Evolutionary conservation across 2,797 vertebrate genomes (phyloP).

Genomic region (Hypotaenidia okinawae): DNA sequence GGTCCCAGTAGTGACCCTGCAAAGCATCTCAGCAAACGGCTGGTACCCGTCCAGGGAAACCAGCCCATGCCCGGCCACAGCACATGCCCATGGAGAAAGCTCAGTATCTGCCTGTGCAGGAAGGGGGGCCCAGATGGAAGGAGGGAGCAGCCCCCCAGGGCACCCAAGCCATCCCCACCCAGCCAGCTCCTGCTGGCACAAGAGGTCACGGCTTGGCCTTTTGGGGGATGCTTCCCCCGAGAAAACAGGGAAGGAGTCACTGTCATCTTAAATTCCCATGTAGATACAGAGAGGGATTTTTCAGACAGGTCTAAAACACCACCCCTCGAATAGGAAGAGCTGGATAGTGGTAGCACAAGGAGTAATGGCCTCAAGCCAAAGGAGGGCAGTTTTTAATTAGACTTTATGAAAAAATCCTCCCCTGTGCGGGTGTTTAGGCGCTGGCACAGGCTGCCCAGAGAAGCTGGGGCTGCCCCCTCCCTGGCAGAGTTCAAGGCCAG

Average conservation of each 20-base stretch:
- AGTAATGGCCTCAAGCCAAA: no score
- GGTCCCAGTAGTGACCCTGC: neutral
- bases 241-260: neutral
- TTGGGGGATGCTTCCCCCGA: neutral
- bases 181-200: neutral
- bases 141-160: neutral
- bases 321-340: neutral
- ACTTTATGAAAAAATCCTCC: no score
- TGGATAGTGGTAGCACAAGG: neutral
- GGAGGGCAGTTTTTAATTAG: no score
- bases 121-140: neutral
- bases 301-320: neutral
- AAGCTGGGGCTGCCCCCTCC: no score
- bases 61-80: accelerated
- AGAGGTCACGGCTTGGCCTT: neutral
- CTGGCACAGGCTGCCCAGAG: no score
- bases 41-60: accelerated
- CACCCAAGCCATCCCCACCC: neutral
- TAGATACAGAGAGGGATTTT: neutral
- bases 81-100: accelerated
- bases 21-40: accelerated
- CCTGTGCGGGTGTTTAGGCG: no score
- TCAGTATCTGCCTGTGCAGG: neutral
- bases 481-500: no score
- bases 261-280: neutral